These are phyloP conservation scores for Tachysurus vachellii DNA, from an alignment of 2,113 vertebrate species.

Conservation along the genomic window DNA sequence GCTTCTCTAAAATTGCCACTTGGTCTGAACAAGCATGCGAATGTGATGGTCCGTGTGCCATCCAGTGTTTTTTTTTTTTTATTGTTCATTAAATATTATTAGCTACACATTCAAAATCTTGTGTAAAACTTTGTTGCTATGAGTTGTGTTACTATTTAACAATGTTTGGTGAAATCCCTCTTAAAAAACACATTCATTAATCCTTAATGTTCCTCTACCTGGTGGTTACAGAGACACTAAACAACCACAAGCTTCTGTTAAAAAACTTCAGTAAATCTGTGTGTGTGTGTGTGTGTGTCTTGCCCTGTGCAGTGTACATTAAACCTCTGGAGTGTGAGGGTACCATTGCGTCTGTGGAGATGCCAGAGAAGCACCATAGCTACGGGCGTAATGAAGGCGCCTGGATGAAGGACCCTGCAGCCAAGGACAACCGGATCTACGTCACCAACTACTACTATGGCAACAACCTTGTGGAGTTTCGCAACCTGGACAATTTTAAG, in stretches of 20 bases:
- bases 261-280: neutral
- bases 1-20: neutral
- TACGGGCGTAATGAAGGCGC: conserved; percentile 95
- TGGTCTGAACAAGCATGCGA: neutral
- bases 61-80: neutral
- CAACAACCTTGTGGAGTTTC: conserved; percentile 94
- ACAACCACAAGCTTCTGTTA: neutral
- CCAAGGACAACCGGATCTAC: conserved; percentile 90
- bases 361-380: conserved; percentile 86
- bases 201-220: neutral
- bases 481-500: conserved; percentile 94
- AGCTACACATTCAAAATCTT: no score
- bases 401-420: conserved; percentile 95
- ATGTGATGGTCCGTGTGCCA: neutral
- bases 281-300: neutral
- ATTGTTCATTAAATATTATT: neutral
- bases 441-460: conserved; percentile 98
- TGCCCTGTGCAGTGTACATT: conserved; percentile 60
- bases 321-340: conserved; percentile 86
- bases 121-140: no score
- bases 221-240: neutral
- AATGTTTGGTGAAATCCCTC: no score
- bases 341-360: conserved; percentile 84
- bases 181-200: neutral
- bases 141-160: no score